Conservation (phyloP, 2,113 vertebrate species). For the Glareola pratincola region DNA sequence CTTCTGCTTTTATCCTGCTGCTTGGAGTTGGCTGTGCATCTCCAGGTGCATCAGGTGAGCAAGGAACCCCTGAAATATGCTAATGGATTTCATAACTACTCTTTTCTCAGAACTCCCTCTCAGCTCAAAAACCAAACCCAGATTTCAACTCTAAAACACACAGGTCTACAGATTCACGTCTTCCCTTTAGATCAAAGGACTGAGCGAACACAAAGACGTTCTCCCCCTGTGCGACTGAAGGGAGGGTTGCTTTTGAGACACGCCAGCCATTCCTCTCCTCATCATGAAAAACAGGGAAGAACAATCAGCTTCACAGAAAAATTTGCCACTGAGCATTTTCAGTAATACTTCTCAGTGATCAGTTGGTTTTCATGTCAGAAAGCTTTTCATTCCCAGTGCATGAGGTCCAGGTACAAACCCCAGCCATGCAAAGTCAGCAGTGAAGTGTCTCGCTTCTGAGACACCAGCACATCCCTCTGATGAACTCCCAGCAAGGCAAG, state of each 20-base stretch:
- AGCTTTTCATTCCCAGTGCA: neutral
- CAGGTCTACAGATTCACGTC: neutral
- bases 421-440: neutral
- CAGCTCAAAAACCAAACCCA: slow-evolving; percentile 15
- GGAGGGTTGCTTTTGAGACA: slow-evolving; percentile 35
- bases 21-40: neutral
- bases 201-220: neutral
- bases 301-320: slow-evolving; percentile 39
- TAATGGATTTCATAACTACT: neutral
- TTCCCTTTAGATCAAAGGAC: slow-evolving; percentile 29
- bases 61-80: neutral
- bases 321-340: slow-evolving; percentile 32
- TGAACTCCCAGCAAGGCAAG: neutral
- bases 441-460: neutral
- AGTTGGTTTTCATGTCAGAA: slow-evolving; percentile 12
- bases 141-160: slow-evolving; percentile 39
- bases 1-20: neutral
- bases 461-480: neutral
- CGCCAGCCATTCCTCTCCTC: slow-evolving; percentile 1
- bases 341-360: slow-evolving; percentile 12
- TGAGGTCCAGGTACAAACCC: neutral
- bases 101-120: slow-evolving; percentile 10
- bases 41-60: neutral
- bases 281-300: slow-evolving; percentile 48
- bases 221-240: slow-evolving; percentile 9